These are phyloP conservation scores for Tinea pellionella DNA, from an alignment of 2,888 invertebrate genomes.

Conservation along the genomic window DNA sequence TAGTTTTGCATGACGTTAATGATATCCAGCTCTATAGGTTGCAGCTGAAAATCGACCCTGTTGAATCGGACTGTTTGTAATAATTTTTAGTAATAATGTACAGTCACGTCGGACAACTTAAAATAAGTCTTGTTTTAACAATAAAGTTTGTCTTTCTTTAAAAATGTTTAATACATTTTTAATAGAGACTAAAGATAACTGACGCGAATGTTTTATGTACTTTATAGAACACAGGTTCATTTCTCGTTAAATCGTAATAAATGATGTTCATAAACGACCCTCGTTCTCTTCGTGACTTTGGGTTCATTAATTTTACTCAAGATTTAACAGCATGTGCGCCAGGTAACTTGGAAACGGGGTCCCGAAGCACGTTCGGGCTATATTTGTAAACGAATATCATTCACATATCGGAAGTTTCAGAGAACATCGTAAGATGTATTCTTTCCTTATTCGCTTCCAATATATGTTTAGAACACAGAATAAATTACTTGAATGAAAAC, in stretches of 20 bases:
- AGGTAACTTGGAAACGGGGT: not conserved
- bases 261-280: not conserved
- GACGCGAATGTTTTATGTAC: too few relatives aligned
- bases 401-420: not conserved
- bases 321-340: not conserved
- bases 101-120: not conserved
- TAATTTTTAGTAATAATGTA: too few relatives aligned
- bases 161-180: too few relatives aligned
- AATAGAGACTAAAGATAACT: too few relatives aligned
- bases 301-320: constrained; percentile 4
- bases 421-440: not conserved
- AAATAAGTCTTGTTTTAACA: not conserved
- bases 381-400: constrained; percentile 8
- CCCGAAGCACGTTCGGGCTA: constrained; percentile 1
- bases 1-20: too few relatives aligned
- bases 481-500: not conserved
- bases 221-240: too few relatives aligned
- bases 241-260: not conserved
- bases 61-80: too few relatives aligned
- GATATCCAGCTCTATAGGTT: too few relatives aligned
- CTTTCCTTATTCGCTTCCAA: not conserved
- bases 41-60: too few relatives aligned
- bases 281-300: not conserved
- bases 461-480: not conserved
- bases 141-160: too few relatives aligned